phyloP scores from a whole-genome alignment of 2,113 vertebrate species.

The Spea multiplicata region DNA sequence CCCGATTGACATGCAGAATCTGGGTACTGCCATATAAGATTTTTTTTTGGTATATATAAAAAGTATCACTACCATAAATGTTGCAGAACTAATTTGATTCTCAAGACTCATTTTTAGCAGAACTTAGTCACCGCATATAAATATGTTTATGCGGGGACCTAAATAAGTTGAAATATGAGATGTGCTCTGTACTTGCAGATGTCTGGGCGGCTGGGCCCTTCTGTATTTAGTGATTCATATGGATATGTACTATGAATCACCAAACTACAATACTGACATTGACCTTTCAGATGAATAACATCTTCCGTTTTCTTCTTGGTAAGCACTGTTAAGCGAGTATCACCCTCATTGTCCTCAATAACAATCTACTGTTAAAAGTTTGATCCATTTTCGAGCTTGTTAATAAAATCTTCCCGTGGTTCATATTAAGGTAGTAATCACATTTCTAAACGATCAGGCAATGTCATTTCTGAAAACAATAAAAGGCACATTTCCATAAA shows the following conservation, averaged over 20 bases:
- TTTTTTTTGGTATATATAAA: neutral
- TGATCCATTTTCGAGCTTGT: constrained; percentile 6
- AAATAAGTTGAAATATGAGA: constrained; percentile 5
- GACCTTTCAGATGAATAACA: neutral
- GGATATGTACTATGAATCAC: neutral
- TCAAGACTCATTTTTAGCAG: constrained; percentile 1
- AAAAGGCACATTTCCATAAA: constrained; percentile 35
- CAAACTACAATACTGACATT: neutral
- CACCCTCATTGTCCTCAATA: neutral
- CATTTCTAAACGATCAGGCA: constrained; percentile 27
- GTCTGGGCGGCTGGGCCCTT: constrained; percentile 24
- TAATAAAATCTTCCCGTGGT: constrained; percentile 5
- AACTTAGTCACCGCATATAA: constrained; percentile 10
- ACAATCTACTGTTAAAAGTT: neutral
- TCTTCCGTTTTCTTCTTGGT: neutral
- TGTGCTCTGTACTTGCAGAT: constrained; percentile 1
- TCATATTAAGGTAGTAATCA: constrained; percentile 8
- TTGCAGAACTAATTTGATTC: neutral
- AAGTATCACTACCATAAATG: neutral
- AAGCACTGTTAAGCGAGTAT: constrained; percentile 1
- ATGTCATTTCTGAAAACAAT: constrained; percentile 37
- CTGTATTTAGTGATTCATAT: constrained; percentile 5
- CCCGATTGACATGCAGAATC: no score
- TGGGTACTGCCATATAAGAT: no score
- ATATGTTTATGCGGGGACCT: constrained; percentile 21